phyloP scores from a whole-genome alignment of 2,113 vertebrate genomes.

The Rhinoderma darwinii region DNA sequence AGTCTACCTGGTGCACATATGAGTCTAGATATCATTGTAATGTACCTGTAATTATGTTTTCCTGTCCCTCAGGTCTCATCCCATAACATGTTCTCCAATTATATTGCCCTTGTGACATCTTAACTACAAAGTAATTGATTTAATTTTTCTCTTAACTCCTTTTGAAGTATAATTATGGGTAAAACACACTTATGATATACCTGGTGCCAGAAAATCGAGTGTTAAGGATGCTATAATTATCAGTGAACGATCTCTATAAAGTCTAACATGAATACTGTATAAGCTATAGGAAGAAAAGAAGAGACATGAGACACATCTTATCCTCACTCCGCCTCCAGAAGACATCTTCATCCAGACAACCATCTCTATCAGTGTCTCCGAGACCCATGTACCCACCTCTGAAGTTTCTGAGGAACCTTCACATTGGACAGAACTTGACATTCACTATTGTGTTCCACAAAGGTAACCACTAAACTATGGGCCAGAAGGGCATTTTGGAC shows the following conservation, averaged over 20 bases:
- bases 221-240: neutral
- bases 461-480: neutral
- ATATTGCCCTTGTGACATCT: neutral
- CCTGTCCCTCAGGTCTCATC: neutral
- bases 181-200: neutral
- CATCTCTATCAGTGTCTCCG: neutral
- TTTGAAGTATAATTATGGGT: neutral
- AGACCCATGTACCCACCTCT: neutral
- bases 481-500: neutral
- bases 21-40: too few relatives aligned
- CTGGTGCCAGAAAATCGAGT: neutral
- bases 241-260: neutral
- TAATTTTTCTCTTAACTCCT: neutral
- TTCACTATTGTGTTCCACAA: neutral
- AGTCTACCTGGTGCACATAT: too few relatives aligned
- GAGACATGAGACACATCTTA: neutral
- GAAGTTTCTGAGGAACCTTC: neutral
- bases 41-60: too few relatives aligned
- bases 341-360: neutral
- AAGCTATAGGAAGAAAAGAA: neutral
- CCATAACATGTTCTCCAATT: neutral
- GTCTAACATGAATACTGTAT: neutral
- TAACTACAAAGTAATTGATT: neutral
- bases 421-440: neutral
- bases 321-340: neutral